Percentiles rank a stretch among this genome's conserved stretches.
Conservation (phyloP, 2,888 invertebrate genomes). For the Pegoplata infirma region DNA sequence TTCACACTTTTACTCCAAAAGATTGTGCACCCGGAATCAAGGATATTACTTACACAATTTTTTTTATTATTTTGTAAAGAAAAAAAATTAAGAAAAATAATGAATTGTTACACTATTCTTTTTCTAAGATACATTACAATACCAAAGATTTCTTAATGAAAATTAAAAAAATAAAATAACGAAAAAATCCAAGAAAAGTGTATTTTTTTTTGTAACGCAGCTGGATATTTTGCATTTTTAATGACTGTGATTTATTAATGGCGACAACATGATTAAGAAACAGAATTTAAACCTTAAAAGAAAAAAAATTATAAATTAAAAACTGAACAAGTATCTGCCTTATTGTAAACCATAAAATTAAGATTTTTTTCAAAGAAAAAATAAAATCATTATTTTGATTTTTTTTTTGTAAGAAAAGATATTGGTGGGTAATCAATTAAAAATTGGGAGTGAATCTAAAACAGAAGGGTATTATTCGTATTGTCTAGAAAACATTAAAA, state of each 20-base stretch:
- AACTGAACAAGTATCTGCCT: constrained; percentile 36
- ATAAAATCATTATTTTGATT: constrained; percentile 21
- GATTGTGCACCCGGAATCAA: constrained; percentile 45
- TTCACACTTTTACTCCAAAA: constrained; percentile 64
- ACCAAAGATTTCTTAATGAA: constrained; percentile 46
- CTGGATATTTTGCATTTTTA: constrained; percentile 73
- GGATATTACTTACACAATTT: constrained; percentile 52
- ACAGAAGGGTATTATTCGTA: constrained; percentile 29
- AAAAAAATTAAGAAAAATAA: constrained; percentile 58
- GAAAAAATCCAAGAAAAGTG: constrained; percentile 40
- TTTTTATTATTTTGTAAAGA: constrained; percentile 38
- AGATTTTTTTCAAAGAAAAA: neutral
- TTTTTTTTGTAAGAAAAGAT: neutral
- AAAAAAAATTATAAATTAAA: constrained; percentile 40
- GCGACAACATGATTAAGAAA: constrained; percentile 75
- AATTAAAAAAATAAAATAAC: too few relatives aligned
- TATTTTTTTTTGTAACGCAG: constrained; percentile 59
- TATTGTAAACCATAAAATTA: constrained; percentile 25
- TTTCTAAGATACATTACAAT: constrained; percentile 49
- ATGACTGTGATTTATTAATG: constrained; percentile 77
- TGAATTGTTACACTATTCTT: constrained; percentile 64
- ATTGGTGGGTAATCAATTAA: constrained; percentile 57
- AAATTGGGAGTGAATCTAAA: constrained; percentile 51
- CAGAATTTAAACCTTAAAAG: constrained; percentile 33
- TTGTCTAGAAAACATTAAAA: constrained; percentile 9